These are phyloP conservation scores for Protaetia brevitarsis DNA, from an alignment of 1,140 invertebrate species.

Conservation along the genomic window DNA sequence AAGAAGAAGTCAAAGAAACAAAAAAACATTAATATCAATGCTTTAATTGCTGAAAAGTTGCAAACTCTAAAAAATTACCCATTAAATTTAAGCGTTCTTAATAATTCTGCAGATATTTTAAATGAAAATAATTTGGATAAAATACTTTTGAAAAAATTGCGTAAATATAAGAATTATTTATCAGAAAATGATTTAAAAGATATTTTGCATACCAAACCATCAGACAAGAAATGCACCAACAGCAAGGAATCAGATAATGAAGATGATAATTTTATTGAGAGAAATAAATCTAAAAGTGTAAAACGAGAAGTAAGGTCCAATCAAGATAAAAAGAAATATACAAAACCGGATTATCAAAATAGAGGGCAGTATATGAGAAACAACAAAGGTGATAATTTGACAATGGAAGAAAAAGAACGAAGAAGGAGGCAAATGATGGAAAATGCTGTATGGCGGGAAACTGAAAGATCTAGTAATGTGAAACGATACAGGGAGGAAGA, in stretches of 20 bases:
- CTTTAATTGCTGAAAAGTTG: slow-evolving; percentile 52
- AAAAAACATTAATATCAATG: slow-evolving; percentile 53
- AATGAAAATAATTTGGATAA: slow-evolving; percentile 53
- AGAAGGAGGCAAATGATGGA: slow-evolving; percentile 77
- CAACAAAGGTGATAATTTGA: slow-evolving; percentile 49
- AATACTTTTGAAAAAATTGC: slow-evolving; percentile 55
- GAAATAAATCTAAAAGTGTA: slow-evolving; percentile 39
- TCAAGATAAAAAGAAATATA: slow-evolving; percentile 29
- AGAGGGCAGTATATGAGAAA: not conserved
- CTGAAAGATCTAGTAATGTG: slow-evolving; percentile 62
- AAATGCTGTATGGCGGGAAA: slow-evolving; percentile 71
- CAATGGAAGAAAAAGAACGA: slow-evolving; percentile 69
- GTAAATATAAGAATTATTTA: slow-evolving; percentile 50
- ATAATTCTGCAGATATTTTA: slow-evolving; percentile 38
- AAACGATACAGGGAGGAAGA: slow-evolving; percentile 63
- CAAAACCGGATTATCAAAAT: slow-evolving; percentile 20
- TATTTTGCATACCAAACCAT: slow-evolving; percentile 50
- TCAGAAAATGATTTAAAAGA: slow-evolving; percentile 53
- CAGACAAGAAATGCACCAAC: slow-evolving; percentile 40
- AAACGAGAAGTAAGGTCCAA: slow-evolving; percentile 21
- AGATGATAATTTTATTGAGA: slow-evolving; percentile 34
- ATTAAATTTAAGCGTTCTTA: slow-evolving; percentile 19
- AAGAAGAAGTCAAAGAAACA: slow-evolving; percentile 57
- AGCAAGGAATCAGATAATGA: slow-evolving; percentile 45
- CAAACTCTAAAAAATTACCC: slow-evolving; percentile 43